Base-by-base conservation (phyloP, 2,797 vertebrate species). In the Graptemys geographica region DNA sequence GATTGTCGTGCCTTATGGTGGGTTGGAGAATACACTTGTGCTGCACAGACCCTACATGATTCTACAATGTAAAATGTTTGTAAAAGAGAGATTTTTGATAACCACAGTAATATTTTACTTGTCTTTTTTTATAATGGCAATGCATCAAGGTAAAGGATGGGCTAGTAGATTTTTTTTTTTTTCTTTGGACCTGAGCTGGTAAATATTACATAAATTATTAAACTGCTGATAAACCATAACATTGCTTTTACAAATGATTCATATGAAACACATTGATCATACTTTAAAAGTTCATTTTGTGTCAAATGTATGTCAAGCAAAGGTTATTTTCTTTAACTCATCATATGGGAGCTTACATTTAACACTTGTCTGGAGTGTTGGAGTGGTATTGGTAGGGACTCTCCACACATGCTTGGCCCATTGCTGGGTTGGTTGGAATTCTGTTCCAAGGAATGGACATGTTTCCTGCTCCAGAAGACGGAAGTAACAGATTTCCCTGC, bases 81-180 rank as follows among this genome's bases (percentile, higher is more conserved):
- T 69, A 37, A 69, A 27, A 41, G 12, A 47, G 27, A 31, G 8
- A 15, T 27, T 44, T 92, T 79, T 74, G 44, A 11, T 85, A 79
- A 88, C 49, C 51, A 47, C 5, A 31, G 41, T 37, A 52, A 21
- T 69, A 23, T 55, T 82, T 79, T 13, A 6, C 28, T 9, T 1
- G 47, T 16, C 2, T 55, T 21, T 62, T 83, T 93, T 52, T 28
- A 8, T 51, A 11, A 2, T 3, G 0, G 0, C 4, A 33, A 23
- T 80, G 47, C n/a, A 47, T 86, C 57, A 23, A 47, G 41, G 33
- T 91, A 44, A 89, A 92, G 51, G 41, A 47, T 76, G 25, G 11
- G 53, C 25, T 28, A 47, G 6, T 33, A 23, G 0, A 23, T 25
- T 23, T 41, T 44, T 72, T 23, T 41, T 44, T 72, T 41, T 41